These are phyloP conservation scores for Ceratoteleas bidentatus DNA, from an alignment of 1,140 invertebrate species.

Conservation along the genomic window DNA sequence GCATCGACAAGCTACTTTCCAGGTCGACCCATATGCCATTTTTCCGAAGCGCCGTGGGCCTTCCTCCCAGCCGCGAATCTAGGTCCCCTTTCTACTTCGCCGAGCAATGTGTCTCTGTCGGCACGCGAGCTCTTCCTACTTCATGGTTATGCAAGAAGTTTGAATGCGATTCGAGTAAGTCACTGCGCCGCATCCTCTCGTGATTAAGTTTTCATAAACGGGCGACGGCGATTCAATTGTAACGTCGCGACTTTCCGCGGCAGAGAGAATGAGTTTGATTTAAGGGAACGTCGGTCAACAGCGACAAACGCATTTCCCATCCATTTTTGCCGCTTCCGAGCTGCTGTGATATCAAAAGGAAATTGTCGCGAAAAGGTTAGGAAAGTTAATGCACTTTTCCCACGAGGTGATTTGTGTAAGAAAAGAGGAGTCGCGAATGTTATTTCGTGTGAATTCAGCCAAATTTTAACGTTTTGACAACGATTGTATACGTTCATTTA, in stretches of 20 bases:
- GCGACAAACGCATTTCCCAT: too few species aligned
- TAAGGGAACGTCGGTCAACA: not conserved
- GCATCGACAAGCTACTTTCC: conserved; percentile 69
- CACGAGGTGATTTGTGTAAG: too few species aligned
- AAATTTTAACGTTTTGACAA: too few species aligned
- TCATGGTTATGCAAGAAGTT: conserved; percentile 56
- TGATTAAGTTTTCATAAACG: conserved; percentile 32
- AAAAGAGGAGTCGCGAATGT: too few species aligned
- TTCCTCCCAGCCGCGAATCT: conserved; percentile 63
- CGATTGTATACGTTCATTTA: too few species aligned
- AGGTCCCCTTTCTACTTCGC: conserved; percentile 72
- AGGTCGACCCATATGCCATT: conserved; percentile 73
- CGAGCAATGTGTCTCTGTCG: conserved; percentile 39
- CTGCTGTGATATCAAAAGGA: too few species aligned
- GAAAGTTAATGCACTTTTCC: too few species aligned
- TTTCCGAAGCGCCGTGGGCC: conserved; percentile 60
- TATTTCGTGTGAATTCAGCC: too few species aligned
- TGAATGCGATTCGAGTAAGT: conserved; percentile 14
- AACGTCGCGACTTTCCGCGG: not conserved
- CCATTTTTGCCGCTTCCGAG: too few species aligned
- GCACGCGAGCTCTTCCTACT: conserved; percentile 45
- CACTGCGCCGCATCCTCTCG: conserved; percentile 4
- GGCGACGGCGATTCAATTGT: conserved; percentile 3
- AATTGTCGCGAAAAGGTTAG: too few species aligned
- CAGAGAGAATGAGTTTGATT: not conserved